Base-by-base conservation (phyloP, 2,888 invertebrate genomes). In the Cactoblastis cactorum region DNA sequence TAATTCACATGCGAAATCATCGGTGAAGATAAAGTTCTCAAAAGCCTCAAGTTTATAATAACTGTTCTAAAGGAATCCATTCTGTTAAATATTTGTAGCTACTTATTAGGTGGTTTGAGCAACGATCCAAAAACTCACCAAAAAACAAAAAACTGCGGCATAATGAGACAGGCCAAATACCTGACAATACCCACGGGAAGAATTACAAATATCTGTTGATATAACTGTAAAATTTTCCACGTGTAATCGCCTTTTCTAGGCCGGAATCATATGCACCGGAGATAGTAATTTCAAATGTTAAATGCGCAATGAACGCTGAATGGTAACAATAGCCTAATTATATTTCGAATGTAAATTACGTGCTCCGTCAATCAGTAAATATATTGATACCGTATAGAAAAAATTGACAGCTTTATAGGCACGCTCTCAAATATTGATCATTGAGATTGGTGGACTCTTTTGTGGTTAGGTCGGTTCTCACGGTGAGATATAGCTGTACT, bases 261-360 rank as follows among this genome's bases (percentile, higher is more conserved):
- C 14, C 28, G 11, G 43, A 15, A 17, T 32, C 43, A 17, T 43
- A 43, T 28, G 43, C 43, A 53, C 57, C 53, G 61, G 67, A 61
- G 62, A 62, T 54, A 55, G 65, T 64, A 71, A 72, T 73, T 72
- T 67, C 68, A 65, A 63, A 61, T 53, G 61, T 69, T 72, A 71
- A 77, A 71, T 65, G 67, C 62, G 57, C 64, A 77, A 74, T 66
- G 69, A 64, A 67, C 65, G 58, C 54, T 61, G 71, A 69, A 55
- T 57, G 60, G 61, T 59, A 80, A 87, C 87, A 87, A 87, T 85
- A 77, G 74, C 55, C 65, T 80, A 83, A 86, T 86, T 85, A 81
- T 68, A 72, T 60, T 67, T 66, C 68, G 67, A 70, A 71, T 75
- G 71, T 74, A 77, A 75, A 79, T 80, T 69, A 76, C 70, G 53